phyloP scores from a whole-genome alignment of 2,113 vertebrate genomes.

The Trichomycterus rosablanca region DNA sequence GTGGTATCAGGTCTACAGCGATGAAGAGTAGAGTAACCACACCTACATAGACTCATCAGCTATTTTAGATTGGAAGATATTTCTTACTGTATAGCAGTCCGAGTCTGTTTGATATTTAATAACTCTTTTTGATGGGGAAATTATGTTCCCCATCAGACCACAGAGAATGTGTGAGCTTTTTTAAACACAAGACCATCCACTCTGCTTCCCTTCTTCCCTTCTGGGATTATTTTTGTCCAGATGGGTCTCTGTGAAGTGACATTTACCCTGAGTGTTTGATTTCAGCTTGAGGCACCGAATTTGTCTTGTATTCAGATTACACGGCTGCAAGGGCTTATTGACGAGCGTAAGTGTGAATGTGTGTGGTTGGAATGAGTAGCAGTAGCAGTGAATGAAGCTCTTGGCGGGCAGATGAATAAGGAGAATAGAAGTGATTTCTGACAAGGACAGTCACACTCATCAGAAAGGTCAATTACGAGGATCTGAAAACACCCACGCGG shows the following conservation, averaged over 20 bases:
- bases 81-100: too few relatives aligned
- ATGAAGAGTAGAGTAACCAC: too few relatives aligned
- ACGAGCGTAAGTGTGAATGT: background rate
- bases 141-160: too few relatives aligned
- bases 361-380: background rate
- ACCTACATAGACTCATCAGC: too few relatives aligned
- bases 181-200: background rate
- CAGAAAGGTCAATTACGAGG: conserved; percentile 16
- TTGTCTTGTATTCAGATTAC: conserved; percentile 25
- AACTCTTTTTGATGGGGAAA: conserved; percentile 25
- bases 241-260: conserved; percentile 2
- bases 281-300: conserved; percentile 8
- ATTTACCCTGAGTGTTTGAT: conserved; percentile 15
- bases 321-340: conserved; percentile 5
- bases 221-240: background rate
- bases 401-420: conserved; percentile 22
- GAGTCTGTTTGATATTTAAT: conserved; percentile 31
- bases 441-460: conserved; percentile 1
- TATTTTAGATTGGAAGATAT: too few relatives aligned
- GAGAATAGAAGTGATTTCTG: background rate
- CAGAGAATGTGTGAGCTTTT: background rate
- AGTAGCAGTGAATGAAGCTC: conserved; percentile 3
- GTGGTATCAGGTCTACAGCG: too few relatives aligned
- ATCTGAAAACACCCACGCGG: background rate
- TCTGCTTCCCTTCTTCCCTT: conserved; percentile 9